Conservation (phyloP, 2,888 invertebrate genomes). For the Nezara viridula region DNA sequence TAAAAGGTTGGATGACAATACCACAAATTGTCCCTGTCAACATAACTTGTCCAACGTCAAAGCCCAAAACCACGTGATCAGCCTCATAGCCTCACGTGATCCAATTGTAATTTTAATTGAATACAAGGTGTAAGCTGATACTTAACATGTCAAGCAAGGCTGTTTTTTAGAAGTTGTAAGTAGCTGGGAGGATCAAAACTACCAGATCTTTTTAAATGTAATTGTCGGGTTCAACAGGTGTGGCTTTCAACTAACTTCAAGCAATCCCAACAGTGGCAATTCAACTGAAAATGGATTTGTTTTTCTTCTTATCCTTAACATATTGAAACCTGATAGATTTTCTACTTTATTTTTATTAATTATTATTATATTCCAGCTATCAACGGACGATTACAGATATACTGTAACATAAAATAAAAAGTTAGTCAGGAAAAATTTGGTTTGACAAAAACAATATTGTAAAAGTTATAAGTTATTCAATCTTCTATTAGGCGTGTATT, state of each 20-base stretch:
- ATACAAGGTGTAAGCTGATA: background rate
- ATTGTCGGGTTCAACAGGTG: slow-evolving; percentile 30
- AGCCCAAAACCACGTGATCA: no score
- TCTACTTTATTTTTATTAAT: background rate
- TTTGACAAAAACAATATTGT: no score
- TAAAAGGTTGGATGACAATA: no score
- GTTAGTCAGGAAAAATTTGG: background rate
- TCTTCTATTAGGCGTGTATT: no score
- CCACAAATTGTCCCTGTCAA: no score
- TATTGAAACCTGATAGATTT: background rate
- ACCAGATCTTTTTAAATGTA: slow-evolving; percentile 34
- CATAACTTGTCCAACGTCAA: no score
- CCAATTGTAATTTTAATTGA: no score
- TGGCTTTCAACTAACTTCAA: slow-evolving; percentile 22
- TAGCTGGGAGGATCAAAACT: background rate
- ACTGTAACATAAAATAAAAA: background rate
- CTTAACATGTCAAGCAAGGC: background rate
- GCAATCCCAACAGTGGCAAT: slow-evolving; percentile 15
- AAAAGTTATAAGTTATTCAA: no score
- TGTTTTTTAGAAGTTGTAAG: background rate
- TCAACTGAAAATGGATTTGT: slow-evolving; percentile 14
- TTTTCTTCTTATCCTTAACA: background rate
- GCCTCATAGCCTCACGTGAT: no score
- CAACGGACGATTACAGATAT: no score
- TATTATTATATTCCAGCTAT: no score